Base-by-base conservation (phyloP, 2,888 invertebrate species). In the Noctua pronuba region DNA sequence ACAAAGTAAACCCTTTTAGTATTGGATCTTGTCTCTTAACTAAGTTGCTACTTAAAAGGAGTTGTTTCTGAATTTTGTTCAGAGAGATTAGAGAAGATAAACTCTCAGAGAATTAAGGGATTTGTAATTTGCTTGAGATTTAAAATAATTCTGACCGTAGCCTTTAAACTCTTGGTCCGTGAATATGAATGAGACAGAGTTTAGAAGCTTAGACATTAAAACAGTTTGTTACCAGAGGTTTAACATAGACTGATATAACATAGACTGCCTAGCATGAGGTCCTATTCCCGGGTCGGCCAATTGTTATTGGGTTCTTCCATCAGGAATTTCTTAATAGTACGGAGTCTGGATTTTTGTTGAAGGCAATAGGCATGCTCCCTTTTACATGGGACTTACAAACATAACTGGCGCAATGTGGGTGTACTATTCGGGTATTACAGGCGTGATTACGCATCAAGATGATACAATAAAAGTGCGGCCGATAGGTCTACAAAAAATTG, bases 61-160 rank as follows among this genome's bases (percentile, higher is more conserved):
- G 88, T 93, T 93, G 90, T 91, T 92, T 88, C 84, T 87, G 89
- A 91, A 91, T 91, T 91, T 89, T 88, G 88, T 90, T 90, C 83
- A 78, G 82, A 88, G 82, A 92, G 92, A 92, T 93, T 92, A 92
- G 81, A 90, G 85, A 88, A 90, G 90, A 92, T 92, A 90, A 93
- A 90, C 89, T 90, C 86, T 71, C 55, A 46, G 81, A 85, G 90
- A 89, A 88, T 91, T 91, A 91, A 90, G 89, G 91, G 90, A 90
- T 91, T 92, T 90, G 86, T 88, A 88, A 91, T 91, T 90, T 84
- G 41, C 75, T 88, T 82, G 80, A 88, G 81, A 86, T 88, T 87
- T 84, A 83, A 86, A 88, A 83, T 85, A 82, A 82, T 82, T 79
- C 60, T 72, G 82, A 82, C 76, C 80, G 76, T 80, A 64, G 72